These are phyloP conservation scores for Epinephelus fuscoguttatus DNA, from an alignment of 2,113 vertebrate genomes.

Conservation along the genomic window DNA sequence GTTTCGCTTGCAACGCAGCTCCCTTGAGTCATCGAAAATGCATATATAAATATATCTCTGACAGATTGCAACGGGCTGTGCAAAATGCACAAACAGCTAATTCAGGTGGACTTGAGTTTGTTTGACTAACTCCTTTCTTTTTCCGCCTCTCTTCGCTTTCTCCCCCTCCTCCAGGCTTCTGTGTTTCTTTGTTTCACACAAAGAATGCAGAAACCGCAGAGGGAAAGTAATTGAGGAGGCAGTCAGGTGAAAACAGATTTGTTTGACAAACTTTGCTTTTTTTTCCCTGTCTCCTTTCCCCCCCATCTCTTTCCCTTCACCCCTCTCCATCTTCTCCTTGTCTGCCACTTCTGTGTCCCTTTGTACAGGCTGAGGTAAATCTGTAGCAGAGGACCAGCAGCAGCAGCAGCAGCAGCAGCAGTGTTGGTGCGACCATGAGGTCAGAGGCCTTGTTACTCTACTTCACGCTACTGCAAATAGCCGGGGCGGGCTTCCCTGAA, in stretches of 20 bases:
- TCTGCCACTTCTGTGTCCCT: slow-evolving; percentile 30
- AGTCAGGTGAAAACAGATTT: slow-evolving; percentile 44
- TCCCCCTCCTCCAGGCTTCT: neutral
- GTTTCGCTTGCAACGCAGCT: slow-evolving; percentile 58
- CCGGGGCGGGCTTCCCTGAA: slow-evolving; percentile 98
- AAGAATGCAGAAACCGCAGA: slow-evolving; percentile 23
- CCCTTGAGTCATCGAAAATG: slow-evolving; percentile 75
- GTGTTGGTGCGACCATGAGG: slow-evolving; percentile 95
- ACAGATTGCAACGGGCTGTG: slow-evolving; percentile 47
- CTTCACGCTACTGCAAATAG: slow-evolving; percentile 95
- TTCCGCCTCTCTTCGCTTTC: neutral
- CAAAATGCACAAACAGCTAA: slow-evolving; percentile 68
- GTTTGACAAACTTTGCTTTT: slow-evolving; percentile 46
- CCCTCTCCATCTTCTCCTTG: slow-evolving; percentile 30
- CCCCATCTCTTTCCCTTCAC: neutral
- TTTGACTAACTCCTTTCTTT: slow-evolving; percentile 28
- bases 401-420: slow-evolving; percentile 71
- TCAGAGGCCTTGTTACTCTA: slow-evolving; percentile 97
- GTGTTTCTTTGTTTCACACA: slow-evolving; percentile 35
- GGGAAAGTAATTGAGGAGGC: slow-evolving; percentile 39
- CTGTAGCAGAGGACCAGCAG: slow-evolving; percentile 87
- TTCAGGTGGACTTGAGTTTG: slow-evolving; percentile 49
- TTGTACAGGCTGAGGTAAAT: slow-evolving; percentile 91
- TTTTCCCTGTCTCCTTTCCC: slow-evolving; percentile 39
- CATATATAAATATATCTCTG: slow-evolving; percentile 68